These are phyloP conservation scores for Crocodylus rhombifer DNA, from an alignment of 2,797 vertebrate genomes.

Conservation along the genomic window DNA sequence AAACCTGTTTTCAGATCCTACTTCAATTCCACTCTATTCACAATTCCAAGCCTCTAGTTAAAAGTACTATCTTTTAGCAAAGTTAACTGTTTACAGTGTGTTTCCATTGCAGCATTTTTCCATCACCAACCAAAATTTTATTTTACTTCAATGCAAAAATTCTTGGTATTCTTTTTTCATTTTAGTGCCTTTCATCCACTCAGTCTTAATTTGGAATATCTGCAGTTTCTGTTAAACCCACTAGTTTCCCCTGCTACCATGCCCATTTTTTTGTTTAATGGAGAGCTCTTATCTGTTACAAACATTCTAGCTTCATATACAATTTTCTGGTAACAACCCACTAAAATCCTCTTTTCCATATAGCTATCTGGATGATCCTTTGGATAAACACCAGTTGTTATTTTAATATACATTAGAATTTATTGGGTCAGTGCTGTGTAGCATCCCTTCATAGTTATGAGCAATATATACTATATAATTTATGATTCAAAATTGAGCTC, in stretches of 20 bases:
- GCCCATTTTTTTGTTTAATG: no score
- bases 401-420: background rate
- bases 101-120: slow-evolving; percentile 3
- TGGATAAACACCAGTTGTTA: background rate
- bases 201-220: background rate
- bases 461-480: background rate
- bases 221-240: background rate
- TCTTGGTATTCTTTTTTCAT: background rate
- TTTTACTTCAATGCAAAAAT: background rate
- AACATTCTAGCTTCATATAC: no score
- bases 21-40: background rate
- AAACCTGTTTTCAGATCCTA: background rate
- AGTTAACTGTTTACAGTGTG: background rate
- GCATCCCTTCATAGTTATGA: background rate
- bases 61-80: no score
- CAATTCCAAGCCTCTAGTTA: no score
- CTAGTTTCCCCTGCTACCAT: no score
- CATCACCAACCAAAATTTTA: background rate
- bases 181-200: background rate
- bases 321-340: no score
- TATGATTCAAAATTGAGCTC: background rate
- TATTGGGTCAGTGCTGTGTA: background rate
- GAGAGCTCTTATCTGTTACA: no score
- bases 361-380: background rate
- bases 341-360: background rate